Evolutionary conservation across 2,888 invertebrate genomes (phyloP).

Genomic region (Meganola albula): DNA sequence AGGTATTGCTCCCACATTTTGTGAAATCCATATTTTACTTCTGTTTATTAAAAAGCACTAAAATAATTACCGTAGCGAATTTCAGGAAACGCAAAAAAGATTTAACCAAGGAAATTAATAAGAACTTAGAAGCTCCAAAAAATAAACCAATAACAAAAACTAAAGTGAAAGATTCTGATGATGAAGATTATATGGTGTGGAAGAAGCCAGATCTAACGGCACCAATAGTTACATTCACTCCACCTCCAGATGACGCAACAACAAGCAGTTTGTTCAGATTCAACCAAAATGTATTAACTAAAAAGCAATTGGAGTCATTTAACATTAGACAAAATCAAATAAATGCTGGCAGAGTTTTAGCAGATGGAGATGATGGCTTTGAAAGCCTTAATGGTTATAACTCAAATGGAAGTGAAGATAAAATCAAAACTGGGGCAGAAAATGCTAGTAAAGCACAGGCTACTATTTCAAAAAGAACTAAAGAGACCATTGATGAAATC

Average conservation of each 20-base stretch:
- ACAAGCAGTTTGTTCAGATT: conserved; percentile 50
- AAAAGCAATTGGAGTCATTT: conserved; percentile 65
- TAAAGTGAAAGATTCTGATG: conserved; percentile 70
- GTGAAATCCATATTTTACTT: neutral
- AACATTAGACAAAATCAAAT: conserved; percentile 52
- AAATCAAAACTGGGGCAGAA: conserved; percentile 28
- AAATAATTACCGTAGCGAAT: conserved; percentile 11
- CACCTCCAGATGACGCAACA: conserved; percentile 54
- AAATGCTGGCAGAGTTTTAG: conserved; percentile 46
- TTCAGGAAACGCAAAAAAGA: conserved; percentile 68
- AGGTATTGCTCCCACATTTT: conserved; percentile 43
- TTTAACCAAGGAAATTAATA: conserved; percentile 51
- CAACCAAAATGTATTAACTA: conserved; percentile 60
- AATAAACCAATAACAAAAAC: conserved; percentile 47
- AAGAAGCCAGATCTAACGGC: conserved; percentile 57
- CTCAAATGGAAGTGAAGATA: conserved; percentile 81
- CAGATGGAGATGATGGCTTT: conserved; percentile 87
- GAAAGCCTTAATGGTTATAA: conserved; percentile 91
- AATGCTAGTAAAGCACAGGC: conserved; percentile 31
- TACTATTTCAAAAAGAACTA: conserved; percentile 23
- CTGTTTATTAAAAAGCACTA: neutral
- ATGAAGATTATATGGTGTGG: conserved; percentile 72
- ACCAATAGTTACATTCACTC: conserved; percentile 67
- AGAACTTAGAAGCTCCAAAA: conserved; percentile 48
- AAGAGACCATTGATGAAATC: conserved; percentile 33